Conservation (phyloP, 2,888 invertebrate species). For the Cephus runcator region DNA sequence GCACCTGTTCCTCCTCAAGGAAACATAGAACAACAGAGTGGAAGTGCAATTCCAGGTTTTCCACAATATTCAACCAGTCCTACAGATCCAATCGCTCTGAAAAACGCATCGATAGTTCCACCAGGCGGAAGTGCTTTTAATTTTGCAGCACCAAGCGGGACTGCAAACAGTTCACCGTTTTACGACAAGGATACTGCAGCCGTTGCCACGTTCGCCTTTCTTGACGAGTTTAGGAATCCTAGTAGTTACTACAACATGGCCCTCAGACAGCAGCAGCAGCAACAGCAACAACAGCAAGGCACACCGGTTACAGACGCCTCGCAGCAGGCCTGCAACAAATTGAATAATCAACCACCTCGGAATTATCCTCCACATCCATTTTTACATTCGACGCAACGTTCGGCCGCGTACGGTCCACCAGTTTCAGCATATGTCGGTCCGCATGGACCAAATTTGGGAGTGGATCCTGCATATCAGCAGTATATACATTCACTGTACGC, state of each 20-base stretch:
- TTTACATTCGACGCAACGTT: slow-evolving; percentile 56
- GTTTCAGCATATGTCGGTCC: slow-evolving; percentile 60
- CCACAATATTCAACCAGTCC: slow-evolving; percentile 49
- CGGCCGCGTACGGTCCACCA: slow-evolving; percentile 56
- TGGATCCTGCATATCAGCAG: slow-evolving; percentile 62
- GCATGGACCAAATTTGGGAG: slow-evolving; percentile 56
- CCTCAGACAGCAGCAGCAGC: slow-evolving; percentile 37
- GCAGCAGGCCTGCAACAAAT: slow-evolving; percentile 54
- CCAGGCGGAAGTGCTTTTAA: slow-evolving; percentile 81
- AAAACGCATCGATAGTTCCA: slow-evolving; percentile 79
- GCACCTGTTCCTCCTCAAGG: slow-evolving; percentile 27
- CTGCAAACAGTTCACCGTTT: slow-evolving; percentile 51
- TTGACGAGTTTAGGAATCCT: slow-evolving; percentile 62
- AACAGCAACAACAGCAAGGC: slow-evolving; percentile 31
- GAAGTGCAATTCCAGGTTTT: slow-evolving; percentile 47
- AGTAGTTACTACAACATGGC: slow-evolving; percentile 60
- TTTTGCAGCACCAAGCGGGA: slow-evolving; percentile 76
- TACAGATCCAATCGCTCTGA: slow-evolving; percentile 69
- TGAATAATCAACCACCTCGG: slow-evolving; percentile 47
- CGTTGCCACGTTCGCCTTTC: slow-evolving; percentile 58
- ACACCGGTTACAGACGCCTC: slow-evolving; percentile 42
- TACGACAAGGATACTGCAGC: slow-evolving; percentile 60
- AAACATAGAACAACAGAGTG: slow-evolving; percentile 22
- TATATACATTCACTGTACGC: slow-evolving; percentile 62
- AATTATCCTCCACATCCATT: slow-evolving; percentile 50